Base-by-base conservation (phyloP, 2,888 invertebrate species). In the Tipula confusa region DNA sequence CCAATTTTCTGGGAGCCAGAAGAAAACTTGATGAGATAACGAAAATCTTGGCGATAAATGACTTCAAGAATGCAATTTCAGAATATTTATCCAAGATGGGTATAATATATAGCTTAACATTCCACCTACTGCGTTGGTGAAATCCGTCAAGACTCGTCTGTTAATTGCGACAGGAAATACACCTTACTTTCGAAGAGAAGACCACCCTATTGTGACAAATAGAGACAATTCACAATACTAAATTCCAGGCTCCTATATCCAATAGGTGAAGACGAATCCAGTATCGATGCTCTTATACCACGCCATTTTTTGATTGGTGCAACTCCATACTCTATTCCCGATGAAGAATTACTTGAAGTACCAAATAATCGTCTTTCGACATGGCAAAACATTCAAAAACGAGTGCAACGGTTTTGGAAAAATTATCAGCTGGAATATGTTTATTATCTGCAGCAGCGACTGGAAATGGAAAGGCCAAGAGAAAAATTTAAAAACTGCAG, bases 41-140 rank as follows among this genome's bases (percentile, higher is more conserved):
- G 87, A 87, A 88, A 89, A 84, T n/a, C n/a, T n/a, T n/a, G n/a
- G n/a, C n/a, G n/a, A n/a, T n/a, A n/a, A n/a, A n/a, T n/a, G n/a
- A n/a, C n/a, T n/a, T n/a, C n/a, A n/a, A n/a, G n/a, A n/a, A n/a
- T n/a, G n/a, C n/a, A n/a, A n/a, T n/a, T n/a, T n/a, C n/a, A n/a
- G n/a, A n/a, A n/a, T n/a, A n/a, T n/a, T n/a, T n/a, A n/a, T n/a
- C n/a, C n/a, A n/a, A n/a, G n/a, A n/a, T n/a, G n/a, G n/a, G n/a
- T n/a, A n/a, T n/a, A n/a, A n/a, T n/a, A n/a, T n/a, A n/a, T n/a
- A n/a, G n/a, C n/a, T n/a, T n/a, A n/a, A n/a, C n/a, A n/a, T n/a
- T n/a, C n/a, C n/a, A n/a, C n/a, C n/a, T n/a, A n/a, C n/a, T n/a
- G 86, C 87, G 0, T 87, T 86, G 2, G 87, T 89, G 0, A 87